These are phyloP conservation scores for Saccopteryx bilineata DNA, from an alignment of 2,113 vertebrate genomes.

Conservation along the genomic window DNA sequence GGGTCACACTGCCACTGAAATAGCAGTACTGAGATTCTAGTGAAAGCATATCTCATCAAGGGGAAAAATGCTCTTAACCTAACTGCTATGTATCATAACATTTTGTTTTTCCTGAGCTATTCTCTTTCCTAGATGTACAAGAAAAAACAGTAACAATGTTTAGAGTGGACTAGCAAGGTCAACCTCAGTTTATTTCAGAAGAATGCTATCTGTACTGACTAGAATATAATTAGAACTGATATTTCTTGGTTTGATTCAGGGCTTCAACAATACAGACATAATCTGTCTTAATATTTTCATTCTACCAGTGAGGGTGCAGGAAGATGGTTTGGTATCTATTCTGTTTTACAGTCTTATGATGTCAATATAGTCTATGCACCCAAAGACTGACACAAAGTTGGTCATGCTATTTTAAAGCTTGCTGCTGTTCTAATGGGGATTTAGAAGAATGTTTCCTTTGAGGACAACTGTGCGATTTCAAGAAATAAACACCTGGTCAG, in stretches of 20 bases:
- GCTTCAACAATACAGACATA: not conserved
- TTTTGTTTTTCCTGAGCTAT: slow-evolving; percentile 10
- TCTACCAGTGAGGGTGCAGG: not conserved
- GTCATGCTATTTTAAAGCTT: not conserved
- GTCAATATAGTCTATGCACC: not conserved
- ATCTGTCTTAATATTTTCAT: slow-evolving; percentile 47
- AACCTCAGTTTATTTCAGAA: not conserved
- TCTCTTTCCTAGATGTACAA: not conserved
- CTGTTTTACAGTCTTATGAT: slow-evolving; percentile 20
- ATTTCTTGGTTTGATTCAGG: not conserved
- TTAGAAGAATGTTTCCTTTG: slow-evolving; percentile 28
- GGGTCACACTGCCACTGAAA: not conserved
- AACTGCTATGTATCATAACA: not conserved
- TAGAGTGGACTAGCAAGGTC: not conserved
- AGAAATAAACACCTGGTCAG: not conserved
- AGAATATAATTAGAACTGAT: slow-evolving; percentile 56
- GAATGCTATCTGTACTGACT: slow-evolving; percentile 10
- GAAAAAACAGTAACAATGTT: not conserved
- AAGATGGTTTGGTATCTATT: slow-evolving; percentile 3
- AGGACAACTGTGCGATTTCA: slow-evolving; percentile 25
- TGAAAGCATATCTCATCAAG: not conserved
- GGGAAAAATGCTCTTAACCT: not conserved
- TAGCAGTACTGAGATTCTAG: not conserved
- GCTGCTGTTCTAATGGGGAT: not conserved
- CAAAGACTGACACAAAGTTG: not conserved